Evolutionary conservation across 2,113 vertebrate species (phyloP).

Genomic region (Chaenocephalus aceratus): DNA sequence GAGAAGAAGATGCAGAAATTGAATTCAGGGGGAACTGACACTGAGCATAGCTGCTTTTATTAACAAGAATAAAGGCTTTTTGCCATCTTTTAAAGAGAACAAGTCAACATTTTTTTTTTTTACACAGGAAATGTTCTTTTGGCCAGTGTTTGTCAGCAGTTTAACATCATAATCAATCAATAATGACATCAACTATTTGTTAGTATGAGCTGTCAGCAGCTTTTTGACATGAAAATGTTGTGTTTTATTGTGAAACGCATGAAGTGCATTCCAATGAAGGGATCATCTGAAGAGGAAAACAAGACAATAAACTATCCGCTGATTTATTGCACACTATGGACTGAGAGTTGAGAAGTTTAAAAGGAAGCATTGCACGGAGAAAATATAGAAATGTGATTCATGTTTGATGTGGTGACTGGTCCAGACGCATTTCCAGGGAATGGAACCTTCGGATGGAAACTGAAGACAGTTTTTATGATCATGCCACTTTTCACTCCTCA

Average conservation of each 20-base stretch:
- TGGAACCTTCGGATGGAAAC: slow-evolving; percentile 46
- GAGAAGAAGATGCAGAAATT: slow-evolving; percentile 17
- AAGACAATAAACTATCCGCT: not conserved
- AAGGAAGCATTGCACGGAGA: slow-evolving; percentile 39
- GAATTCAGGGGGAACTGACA: slow-evolving; percentile 5
- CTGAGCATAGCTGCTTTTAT: slow-evolving; percentile 3
- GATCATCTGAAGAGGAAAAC: not conserved
- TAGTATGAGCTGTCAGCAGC: slow-evolving; percentile 11
- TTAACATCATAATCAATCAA: not conserved
- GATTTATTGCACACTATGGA: slow-evolving; percentile 27
- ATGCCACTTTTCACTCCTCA: slow-evolving; percentile 66
- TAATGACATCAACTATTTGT: not conserved
- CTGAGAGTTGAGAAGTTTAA: slow-evolving; percentile 35
- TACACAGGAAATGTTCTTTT: slow-evolving; percentile 7
- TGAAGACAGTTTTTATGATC: slow-evolving; percentile 65
- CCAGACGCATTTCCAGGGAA: slow-evolving; percentile 59
- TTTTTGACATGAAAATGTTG: not conserved
- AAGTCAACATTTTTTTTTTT: not conserved
- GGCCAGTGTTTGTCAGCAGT: not conserved
- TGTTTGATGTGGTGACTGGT: slow-evolving; percentile 68
- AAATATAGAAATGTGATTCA: slow-evolving; percentile 54
- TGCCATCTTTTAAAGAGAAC: not conserved
- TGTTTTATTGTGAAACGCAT: not conserved
- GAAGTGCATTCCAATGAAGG: not conserved
- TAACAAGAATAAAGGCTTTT: not conserved